A percentile compares a stretch with the other conserved stretches of the same genome.
phyloP scores from a whole-genome alignment of 2,888 invertebrate genomes.

The Pocota personata region DNA sequence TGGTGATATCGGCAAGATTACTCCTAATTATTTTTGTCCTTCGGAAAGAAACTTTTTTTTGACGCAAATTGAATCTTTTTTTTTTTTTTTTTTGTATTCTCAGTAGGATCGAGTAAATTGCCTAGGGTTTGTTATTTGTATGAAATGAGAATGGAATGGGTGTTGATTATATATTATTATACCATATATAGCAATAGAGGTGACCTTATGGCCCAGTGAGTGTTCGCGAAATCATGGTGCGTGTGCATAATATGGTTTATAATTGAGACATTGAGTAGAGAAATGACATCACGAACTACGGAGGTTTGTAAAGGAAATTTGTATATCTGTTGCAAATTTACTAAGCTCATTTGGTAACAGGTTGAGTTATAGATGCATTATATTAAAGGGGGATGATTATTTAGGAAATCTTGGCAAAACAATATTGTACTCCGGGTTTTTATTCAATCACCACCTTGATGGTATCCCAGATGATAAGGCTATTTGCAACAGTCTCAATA shows the following conservation, averaged over 20 bases:
- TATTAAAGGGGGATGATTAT: no score
- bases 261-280: background rate
- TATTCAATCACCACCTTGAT: no score
- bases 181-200: background rate
- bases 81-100: background rate
- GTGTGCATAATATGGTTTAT: background rate
- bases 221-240: background rate
- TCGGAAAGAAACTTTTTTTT: background rate
- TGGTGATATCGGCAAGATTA: constrained; percentile 2
- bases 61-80: background rate
- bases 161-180: background rate
- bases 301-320: no score
- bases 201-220: background rate
- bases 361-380: no score
- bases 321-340: no score
- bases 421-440: no score
- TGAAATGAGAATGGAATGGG: background rate
- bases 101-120: background rate
- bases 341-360: no score
- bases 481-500: no score
- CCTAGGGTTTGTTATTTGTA: background rate
- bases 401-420: no score
- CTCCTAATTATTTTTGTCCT: constrained; percentile 18
- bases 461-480: no score
- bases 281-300: background rate